These are phyloP conservation scores for Platerodrilus igneus DNA, from an alignment of 2,888 invertebrate species.

Conservation along the genomic window DNA sequence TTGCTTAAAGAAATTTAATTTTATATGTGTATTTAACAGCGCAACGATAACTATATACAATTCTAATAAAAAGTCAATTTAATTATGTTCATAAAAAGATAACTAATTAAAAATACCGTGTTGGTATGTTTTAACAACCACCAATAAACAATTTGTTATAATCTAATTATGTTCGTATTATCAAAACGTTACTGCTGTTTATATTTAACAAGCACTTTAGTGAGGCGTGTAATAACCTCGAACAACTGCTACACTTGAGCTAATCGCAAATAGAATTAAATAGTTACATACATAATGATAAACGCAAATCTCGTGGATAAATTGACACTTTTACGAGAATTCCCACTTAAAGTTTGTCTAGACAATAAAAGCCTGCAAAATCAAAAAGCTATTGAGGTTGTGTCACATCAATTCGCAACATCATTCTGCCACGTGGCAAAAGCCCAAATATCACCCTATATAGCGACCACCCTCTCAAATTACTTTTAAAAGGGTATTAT, in stretches of 20 bases:
- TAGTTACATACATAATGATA: slow-evolving; percentile 8
- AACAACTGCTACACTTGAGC: slow-evolving; percentile 34
- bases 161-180: slow-evolving; percentile 20
- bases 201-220: slow-evolving; percentile 44
- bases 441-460: slow-evolving; percentile 3
- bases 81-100: too few relatives aligned
- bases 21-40: too few relatives aligned
- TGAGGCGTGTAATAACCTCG: slow-evolving; percentile 42
- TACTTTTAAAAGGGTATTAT: slow-evolving; percentile 10
- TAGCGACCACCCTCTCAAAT: slow-evolving; percentile 5
- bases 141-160: slow-evolving; percentile 17
- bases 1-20: too few relatives aligned
- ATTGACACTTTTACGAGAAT: not conserved
- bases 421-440: slow-evolving; percentile 28
- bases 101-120: too few relatives aligned
- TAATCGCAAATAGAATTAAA: slow-evolving; percentile 20
- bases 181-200: slow-evolving; percentile 33
- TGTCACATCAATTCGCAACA: slow-evolving; percentile 29
- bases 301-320: slow-evolving; percentile 9
- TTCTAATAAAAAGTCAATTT: too few relatives aligned
- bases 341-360: too few relatives aligned
- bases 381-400: slow-evolving; percentile 13
- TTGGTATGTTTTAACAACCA: too few relatives aligned
- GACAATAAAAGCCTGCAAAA: not conserved
- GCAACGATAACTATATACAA: too few relatives aligned